Conservation (phyloP, 2,113 vertebrate genomes). For the Dipodomys ordii region DNA sequence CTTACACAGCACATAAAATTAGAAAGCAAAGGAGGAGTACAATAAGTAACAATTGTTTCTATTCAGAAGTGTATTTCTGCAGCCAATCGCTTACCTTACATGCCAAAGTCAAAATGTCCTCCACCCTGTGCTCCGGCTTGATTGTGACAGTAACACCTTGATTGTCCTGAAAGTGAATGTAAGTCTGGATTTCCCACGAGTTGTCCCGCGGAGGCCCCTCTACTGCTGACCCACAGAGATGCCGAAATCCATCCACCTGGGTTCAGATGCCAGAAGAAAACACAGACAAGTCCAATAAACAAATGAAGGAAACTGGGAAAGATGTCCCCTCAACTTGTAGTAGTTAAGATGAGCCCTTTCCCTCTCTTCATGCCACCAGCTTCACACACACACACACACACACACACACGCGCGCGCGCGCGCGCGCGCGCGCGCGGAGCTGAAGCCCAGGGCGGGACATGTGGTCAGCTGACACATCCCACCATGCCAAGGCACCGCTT, state of each 20-base stretch:
- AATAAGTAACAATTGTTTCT: neutral
- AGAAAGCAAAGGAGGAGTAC: neutral
- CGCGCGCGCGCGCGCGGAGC: fast-evolving
- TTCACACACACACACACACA: neutral
- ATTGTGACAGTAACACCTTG: conserved; percentile 89
- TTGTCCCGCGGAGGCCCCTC: conserved; percentile 88
- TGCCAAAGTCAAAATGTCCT: conserved; percentile 91
- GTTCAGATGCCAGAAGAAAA: conserved; percentile 69
- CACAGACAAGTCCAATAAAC: neutral
- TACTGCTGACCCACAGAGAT: conserved; percentile 88
- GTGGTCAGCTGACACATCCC: neutral
- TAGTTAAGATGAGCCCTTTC: no score
- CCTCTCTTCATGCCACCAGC: fast-evolving
- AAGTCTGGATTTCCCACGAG: conserved; percentile 86
- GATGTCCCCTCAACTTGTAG: fast-evolving
- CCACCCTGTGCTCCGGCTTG: conserved; percentile 90
- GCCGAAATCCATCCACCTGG: conserved; percentile 89
- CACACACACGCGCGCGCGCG: no score
- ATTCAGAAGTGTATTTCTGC: neutral
- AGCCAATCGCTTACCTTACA: conserved; percentile 91
- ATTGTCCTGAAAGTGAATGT: conserved; percentile 90
- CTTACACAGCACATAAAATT: neutral
- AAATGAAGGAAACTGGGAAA: neutral
- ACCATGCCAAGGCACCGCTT: fast-evolving
- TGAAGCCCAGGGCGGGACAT: fast-evolving